Evolutionary conservation across 37 sponge, comb jelly and placozoan genomes (phyloP).

Genomic region (Cliona cf. orientalis): DNA sequence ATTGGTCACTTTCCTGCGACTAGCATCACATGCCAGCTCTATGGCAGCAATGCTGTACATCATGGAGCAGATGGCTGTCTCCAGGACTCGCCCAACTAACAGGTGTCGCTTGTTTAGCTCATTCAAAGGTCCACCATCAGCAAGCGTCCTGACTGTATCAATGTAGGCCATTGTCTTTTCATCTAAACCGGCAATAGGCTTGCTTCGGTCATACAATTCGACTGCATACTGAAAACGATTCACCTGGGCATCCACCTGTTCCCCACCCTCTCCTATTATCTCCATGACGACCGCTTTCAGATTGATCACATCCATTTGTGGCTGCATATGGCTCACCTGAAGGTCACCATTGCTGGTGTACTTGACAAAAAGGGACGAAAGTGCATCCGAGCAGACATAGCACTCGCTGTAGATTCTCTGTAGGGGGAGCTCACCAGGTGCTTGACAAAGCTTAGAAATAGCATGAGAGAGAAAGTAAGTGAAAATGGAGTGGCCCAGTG

Average conservation of each 20-base stretch:
- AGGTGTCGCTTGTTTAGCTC: slow-evolving; percentile 16
- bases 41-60: slow-evolving; percentile 55
- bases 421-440: slow-evolving; percentile 11
- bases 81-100: not conserved
- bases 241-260: slow-evolving; percentile 10
- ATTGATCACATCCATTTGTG: not conserved
- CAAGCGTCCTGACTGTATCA: not conserved
- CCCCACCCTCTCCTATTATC: not conserved
- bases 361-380: slow-evolving; percentile 39
- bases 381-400: slow-evolving; percentile 20
- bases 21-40: slow-evolving; percentile 30
- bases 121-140: slow-evolving; percentile 4
- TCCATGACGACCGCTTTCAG: not conserved
- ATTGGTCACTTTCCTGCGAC: slow-evolving; percentile 2
- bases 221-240: slow-evolving; percentile 21
- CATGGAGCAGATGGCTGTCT: slow-evolving; percentile 43
- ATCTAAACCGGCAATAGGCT: not conserved
- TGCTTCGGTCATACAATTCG: slow-evolving; percentile 12
- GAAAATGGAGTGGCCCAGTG: slow-evolving; percentile 58
- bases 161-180: slow-evolving; percentile 29
- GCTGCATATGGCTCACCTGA: slow-evolving; percentile 3
- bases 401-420: slow-evolving; percentile 25
- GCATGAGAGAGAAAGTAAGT: slow-evolving; percentile 38
- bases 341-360: slow-evolving; percentile 5
- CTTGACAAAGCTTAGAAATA: not conserved